phyloP scores from a whole-genome alignment of 2,113 vertebrate species.

The Peromyscus leucopus region DNA sequence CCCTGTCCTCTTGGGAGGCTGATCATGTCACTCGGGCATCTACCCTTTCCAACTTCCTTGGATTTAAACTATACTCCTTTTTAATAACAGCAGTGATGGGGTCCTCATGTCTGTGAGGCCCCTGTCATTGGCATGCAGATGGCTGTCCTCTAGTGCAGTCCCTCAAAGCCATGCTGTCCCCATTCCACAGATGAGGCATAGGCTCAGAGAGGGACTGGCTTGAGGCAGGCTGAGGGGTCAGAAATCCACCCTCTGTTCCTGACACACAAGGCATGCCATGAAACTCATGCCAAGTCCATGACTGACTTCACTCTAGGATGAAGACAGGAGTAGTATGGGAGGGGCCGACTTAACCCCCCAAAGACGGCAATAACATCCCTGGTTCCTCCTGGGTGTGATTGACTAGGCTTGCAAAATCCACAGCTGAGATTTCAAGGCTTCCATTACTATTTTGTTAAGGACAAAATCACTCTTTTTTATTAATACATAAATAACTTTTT shows the following conservation, averaged over 20 bases:
- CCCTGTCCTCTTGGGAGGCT: not conserved
- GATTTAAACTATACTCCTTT: not conserved
- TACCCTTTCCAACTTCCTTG: not conserved
- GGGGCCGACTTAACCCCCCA: not conserved
- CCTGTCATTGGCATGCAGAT: accelerated
- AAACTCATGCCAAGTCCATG: too few species aligned
- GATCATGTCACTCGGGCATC: not conserved
- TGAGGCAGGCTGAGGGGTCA: not conserved
- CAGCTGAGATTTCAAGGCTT: slow-evolving; percentile 47
- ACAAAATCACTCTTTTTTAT: slow-evolving; percentile 77
- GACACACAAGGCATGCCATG: accelerated
- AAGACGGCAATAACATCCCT: accelerated
- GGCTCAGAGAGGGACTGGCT: not conserved
- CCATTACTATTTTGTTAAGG: slow-evolving; percentile 74
- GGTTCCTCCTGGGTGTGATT: not conserved
- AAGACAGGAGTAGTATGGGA: not conserved
- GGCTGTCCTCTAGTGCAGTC: accelerated
- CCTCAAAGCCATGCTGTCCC: not conserved
- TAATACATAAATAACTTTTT: slow-evolving; percentile 79
- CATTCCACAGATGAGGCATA: not conserved
- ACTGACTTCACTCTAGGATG: not conserved
- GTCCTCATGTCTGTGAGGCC: not conserved
- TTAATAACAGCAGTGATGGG: too few species aligned
- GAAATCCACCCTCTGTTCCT: not conserved
- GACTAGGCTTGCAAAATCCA: not conserved